Percentiles rank a stretch among this genome's conserved stretches.
phyloP scores from a whole-genome alignment of 2,797 vertebrate species.

The Oryzias sinensis region DNA sequence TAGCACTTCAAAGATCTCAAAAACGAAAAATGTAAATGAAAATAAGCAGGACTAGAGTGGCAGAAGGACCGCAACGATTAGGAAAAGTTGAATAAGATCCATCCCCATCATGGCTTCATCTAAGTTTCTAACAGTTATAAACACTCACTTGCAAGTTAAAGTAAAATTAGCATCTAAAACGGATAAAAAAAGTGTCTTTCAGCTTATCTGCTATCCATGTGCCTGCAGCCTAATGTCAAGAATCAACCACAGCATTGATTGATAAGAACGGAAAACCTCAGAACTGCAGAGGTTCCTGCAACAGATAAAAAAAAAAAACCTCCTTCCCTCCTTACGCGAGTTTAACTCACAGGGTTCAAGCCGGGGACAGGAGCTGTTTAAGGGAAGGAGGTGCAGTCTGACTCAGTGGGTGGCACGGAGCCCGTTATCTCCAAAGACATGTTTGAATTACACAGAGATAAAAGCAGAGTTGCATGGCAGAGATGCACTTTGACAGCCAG shows the following conservation, averaged over 20 bases:
- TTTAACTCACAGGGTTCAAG: slow-evolving; percentile 43
- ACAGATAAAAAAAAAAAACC: slow-evolving; percentile 7
- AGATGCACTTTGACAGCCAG: slow-evolving; percentile 7
- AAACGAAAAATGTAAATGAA: slow-evolving; percentile 1
- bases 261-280: not conserved
- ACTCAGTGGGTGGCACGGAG: slow-evolving; percentile 47
- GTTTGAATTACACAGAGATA: slow-evolving; percentile 65
- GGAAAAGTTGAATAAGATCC: not conserved
- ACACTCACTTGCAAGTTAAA: too few species aligned
- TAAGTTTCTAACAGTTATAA: not conserved
- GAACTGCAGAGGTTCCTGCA: not conserved
- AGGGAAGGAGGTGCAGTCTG: slow-evolving; percentile 22
- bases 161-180: too few species aligned
- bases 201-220: too few species aligned
- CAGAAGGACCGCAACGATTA: slow-evolving; percentile 32
- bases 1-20: slow-evolving; percentile 68
- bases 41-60: slow-evolving; percentile 35
- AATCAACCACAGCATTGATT: too few species aligned
- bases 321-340: slow-evolving; percentile 23
- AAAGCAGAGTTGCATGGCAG: slow-evolving; percentile 38
- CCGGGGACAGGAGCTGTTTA: slow-evolving; percentile 31
- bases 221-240: too few species aligned
- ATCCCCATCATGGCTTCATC: not conserved
- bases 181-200: too few species aligned
- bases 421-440: slow-evolving; percentile 56